Evolutionary conservation across 2,113 vertebrate genomes (phyloP).

Genomic region (Sclerurus mexicanus): DNA sequence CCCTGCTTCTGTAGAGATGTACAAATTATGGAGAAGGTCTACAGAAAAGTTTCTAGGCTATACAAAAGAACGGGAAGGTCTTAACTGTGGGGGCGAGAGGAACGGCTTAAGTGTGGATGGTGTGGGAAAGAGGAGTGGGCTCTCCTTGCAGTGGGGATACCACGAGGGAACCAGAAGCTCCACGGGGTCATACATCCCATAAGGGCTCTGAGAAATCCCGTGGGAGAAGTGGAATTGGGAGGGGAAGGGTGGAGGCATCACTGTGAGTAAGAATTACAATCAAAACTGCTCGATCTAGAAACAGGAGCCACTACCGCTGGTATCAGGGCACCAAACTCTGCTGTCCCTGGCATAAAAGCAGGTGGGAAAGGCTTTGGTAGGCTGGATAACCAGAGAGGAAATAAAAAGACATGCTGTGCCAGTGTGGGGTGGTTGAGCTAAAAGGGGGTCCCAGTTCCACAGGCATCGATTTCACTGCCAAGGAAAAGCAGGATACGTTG

Average conservation of each 20-base stretch:
- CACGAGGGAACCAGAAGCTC: neutral
- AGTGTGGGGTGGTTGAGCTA: neutral
- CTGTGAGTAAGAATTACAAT: neutral
- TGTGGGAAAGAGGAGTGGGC: neutral
- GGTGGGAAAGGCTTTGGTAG: neutral
- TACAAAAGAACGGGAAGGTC: neutral
- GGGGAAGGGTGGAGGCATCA: neutral
- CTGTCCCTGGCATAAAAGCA: neutral
- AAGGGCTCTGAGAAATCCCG: neutral
- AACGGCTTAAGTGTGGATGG: neutral
- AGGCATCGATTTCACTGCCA: accelerated
- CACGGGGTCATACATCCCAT: accelerated
- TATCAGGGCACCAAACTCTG: neutral
- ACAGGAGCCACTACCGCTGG: accelerated
- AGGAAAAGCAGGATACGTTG: neutral
- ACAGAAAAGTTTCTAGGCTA: conserved; percentile 43
- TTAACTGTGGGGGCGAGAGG: neutral
- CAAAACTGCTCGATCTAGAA: neutral
- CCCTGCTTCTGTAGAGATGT: conserved; percentile 69
- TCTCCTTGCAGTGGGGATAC: neutral
- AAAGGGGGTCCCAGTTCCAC: accelerated
- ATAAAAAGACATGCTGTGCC: neutral
- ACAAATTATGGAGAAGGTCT: conserved; percentile 63
- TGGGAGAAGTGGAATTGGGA: accelerated
- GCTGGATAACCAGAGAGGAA: neutral